Evolutionary conservation across 2,797 vertebrate genomes (phyloP).

Genomic region (Streptopelia turtur): DNA sequence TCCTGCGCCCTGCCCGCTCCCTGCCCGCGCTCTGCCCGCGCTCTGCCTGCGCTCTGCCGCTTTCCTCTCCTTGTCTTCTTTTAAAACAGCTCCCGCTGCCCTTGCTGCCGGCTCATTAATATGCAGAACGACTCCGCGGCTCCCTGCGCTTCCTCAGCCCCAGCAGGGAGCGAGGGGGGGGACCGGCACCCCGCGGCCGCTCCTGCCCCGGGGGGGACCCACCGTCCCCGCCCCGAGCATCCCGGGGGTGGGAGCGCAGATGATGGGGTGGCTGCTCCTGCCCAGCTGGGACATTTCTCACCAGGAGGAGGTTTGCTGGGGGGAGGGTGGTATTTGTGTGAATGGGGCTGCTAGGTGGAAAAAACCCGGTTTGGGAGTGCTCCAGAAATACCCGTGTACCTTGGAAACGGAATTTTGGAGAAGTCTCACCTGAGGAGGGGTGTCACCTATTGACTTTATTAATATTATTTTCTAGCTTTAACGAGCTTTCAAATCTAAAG

Average conservation of each 20-base stretch:
- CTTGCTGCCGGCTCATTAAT: conserved; percentile 89
- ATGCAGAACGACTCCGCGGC: conserved; percentile 90
- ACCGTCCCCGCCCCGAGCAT: neutral
- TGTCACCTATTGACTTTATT: neutral
- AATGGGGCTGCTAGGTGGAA: neutral
- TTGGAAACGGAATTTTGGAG: neutral
- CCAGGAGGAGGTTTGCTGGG: neutral
- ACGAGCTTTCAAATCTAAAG: neutral
- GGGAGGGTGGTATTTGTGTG: neutral
- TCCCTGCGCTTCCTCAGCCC: conserved; percentile 85
- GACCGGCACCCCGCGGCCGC: neutral
- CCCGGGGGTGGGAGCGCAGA: neutral
- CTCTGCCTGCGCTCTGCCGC: conserved; percentile 54
- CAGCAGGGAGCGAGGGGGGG: conserved; percentile 34
- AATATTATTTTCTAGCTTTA: neutral
- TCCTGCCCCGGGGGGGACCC: neutral
- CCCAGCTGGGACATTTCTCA: neutral
- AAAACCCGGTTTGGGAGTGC: neutral
- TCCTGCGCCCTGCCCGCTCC: neutral
- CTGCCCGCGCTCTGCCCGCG: conserved; percentile 39
- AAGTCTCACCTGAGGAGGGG: neutral
- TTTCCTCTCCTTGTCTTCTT: conserved; percentile 78
- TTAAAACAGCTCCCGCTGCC: conserved; percentile 85
- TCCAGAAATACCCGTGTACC: neutral
- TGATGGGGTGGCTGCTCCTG: neutral